Conservation (phyloP, 2,797 vertebrate genomes). For the Monodelphis domestica region DNA sequence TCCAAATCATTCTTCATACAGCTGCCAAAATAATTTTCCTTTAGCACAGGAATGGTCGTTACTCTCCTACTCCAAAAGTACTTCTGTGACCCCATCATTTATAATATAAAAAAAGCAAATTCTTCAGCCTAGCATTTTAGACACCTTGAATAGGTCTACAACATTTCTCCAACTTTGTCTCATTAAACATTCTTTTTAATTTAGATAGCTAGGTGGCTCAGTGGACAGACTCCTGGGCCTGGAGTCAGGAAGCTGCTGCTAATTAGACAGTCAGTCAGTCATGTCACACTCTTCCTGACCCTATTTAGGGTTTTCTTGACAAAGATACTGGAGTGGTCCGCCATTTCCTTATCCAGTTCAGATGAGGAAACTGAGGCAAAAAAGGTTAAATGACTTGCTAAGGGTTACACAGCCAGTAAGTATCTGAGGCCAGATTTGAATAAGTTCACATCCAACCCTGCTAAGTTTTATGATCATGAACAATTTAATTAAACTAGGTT, state of each 20-base stretch:
- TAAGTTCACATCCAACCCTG: neutral
- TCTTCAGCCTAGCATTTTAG: neutral
- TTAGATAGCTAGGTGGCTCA: neutral
- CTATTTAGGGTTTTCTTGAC: too few relatives aligned
- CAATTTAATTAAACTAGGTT: neutral
- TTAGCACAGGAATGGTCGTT: neutral
- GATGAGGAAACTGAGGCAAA: too few relatives aligned
- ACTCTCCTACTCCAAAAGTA: neutral
- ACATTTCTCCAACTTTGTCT: neutral
- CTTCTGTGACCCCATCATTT: neutral
- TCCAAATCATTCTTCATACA: neutral
- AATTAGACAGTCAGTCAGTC: too few relatives aligned
- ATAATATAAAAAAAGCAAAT: neutral
- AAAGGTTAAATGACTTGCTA: too few relatives aligned
- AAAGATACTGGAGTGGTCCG: too few relatives aligned
- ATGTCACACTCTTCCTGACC: too few relatives aligned
- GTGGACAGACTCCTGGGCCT: neutral
- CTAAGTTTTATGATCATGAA: neutral
- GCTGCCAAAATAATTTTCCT: neutral
- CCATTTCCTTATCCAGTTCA: too few relatives aligned
- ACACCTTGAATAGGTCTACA: neutral
- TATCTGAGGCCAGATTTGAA: too few relatives aligned
- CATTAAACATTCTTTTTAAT: neutral
- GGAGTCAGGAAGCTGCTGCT: neutral
- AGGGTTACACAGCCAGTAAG: too few relatives aligned